phyloP scores from a whole-genome alignment of 2,113 vertebrate genomes.

The Struthio camelus region DNA sequence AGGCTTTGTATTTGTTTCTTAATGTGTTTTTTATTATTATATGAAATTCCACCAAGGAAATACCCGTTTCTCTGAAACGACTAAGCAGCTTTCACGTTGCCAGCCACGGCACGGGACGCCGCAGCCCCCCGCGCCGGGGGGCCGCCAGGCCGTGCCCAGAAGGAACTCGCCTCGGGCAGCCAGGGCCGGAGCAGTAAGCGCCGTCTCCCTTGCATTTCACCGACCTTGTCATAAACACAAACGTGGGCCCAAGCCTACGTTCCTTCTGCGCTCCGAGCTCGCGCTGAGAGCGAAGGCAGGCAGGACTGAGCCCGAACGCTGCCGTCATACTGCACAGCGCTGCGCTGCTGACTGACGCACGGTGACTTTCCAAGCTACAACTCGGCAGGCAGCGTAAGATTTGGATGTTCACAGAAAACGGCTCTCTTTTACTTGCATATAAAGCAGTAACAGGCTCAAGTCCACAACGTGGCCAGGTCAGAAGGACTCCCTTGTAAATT shows the following conservation, averaged over 20 bases:
- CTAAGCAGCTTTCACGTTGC: not conserved
- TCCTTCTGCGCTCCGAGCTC: not conserved
- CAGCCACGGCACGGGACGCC: not conserved
- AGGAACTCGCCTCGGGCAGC: fast-evolving
- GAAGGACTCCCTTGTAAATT: not conserved
- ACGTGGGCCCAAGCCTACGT: not conserved
- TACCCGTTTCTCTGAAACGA: not conserved
- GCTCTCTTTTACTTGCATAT: not conserved
- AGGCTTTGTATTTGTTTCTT: not conserved
- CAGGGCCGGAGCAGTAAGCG: not conserved
- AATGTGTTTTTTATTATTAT: not conserved
- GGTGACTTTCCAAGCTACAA: not conserved
- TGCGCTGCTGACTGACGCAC: not conserved
- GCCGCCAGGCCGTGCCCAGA: not conserved
- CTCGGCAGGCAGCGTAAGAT: not conserved
- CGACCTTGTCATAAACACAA: not conserved
- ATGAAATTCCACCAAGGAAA: not conserved
- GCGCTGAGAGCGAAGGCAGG: not conserved
- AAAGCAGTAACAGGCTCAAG: not conserved
- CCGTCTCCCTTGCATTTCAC: not conserved
- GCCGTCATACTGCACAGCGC: not conserved
- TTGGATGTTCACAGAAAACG: not conserved
- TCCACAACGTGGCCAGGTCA: not conserved
- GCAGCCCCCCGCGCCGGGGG: not conserved
- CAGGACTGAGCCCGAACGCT: not conserved